Base-by-base conservation (phyloP, 2,797 vertebrate species). In the Phalanger gymnotis region DNA sequence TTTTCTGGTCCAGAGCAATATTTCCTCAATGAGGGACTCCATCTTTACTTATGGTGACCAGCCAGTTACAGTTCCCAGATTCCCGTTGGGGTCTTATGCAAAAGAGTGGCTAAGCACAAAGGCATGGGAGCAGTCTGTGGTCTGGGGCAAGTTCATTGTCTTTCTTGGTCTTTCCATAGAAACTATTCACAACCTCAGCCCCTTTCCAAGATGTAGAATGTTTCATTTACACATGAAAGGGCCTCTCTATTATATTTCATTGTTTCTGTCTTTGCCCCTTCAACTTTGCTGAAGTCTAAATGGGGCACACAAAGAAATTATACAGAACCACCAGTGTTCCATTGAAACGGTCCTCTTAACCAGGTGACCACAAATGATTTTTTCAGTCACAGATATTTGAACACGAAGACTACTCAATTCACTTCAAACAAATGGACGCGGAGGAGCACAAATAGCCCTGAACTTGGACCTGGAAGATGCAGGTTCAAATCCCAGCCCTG, bases 191-290 rank as follows among this genome's bases (percentile, higher is more conserved):
- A 87, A 87, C 7, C 40, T 47, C 22, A 87, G 40, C 22, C 40
- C 73, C 40, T 87, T 51, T 87, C 40, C 73, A 87, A 87, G 73
- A 87, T 51, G 40, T 25, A 87, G 40, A 87, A 87, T 87, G 40
- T 87, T 87, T 87, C 73, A 87, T 87, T 87, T 87, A 87, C 73
- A 87, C 73, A 51, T 87, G 73, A 87, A 87, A 87, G 73, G 73
- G 25, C 22, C 25, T 51, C 73, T 87, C 73, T 87, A 87, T 87
- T 87, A 87, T 87, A 87, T 87, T 87, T 87, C 73, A 47, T 87
- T 87, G 73, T 87, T 87, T 87, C 73, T 87, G 40, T 47, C 73
- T 87, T 51, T 87, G 73, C 40, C 73, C 73, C 73, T 87, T 87
- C 73, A 87, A 87, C 73, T 47, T 47, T 51, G 22, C 40, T 87